phyloP scores from a whole-genome alignment of 2,888 invertebrate genomes.

The Netelia inedita region DNA sequence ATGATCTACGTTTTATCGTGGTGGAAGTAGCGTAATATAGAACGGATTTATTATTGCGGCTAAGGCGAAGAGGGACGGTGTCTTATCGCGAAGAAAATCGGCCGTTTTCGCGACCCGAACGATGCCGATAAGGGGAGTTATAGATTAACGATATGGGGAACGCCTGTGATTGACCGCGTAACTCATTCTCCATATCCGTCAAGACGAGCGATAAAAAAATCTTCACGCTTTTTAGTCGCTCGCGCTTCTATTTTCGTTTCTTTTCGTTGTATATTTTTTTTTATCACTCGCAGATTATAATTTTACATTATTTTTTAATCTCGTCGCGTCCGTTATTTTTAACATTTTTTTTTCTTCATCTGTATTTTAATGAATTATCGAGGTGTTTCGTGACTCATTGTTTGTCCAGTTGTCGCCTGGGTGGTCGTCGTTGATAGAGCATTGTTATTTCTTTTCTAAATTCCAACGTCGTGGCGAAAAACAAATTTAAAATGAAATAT shows the following conservation, averaged over 20 bases:
- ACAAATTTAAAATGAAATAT: too few relatives aligned
- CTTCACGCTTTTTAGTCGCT: background rate
- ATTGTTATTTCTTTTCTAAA: too few relatives aligned
- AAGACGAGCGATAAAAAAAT: slow-evolving; percentile 11
- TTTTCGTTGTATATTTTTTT: too few relatives aligned
- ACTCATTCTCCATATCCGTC: slow-evolving; percentile 44
- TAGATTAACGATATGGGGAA: slow-evolving; percentile 48
- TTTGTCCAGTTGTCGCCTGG: background rate
- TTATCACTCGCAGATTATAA: too few relatives aligned
- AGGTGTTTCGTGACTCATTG: background rate
- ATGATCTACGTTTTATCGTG: slow-evolving; percentile 34
- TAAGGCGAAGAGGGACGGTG: background rate
- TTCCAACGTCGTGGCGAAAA: too few relatives aligned
- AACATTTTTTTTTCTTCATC: background rate
- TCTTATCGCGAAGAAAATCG: slow-evolving; percentile 55
- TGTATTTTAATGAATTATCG: background rate
- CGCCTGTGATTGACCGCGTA: slow-evolving; percentile 47
- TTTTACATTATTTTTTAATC: background rate
- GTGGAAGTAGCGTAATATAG: background rate
- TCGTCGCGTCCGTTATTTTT: background rate
- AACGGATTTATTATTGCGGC: background rate
- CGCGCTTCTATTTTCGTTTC: background rate
- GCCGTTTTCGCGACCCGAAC: slow-evolving; percentile 47
- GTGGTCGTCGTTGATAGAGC: background rate
- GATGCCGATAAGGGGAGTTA: slow-evolving; percentile 52